Percentiles rank a stretch among this genome's conserved stretches.
phyloP scores from a whole-genome alignment of 2,888 invertebrate genomes.

The Dryomyza anilis region DNA sequence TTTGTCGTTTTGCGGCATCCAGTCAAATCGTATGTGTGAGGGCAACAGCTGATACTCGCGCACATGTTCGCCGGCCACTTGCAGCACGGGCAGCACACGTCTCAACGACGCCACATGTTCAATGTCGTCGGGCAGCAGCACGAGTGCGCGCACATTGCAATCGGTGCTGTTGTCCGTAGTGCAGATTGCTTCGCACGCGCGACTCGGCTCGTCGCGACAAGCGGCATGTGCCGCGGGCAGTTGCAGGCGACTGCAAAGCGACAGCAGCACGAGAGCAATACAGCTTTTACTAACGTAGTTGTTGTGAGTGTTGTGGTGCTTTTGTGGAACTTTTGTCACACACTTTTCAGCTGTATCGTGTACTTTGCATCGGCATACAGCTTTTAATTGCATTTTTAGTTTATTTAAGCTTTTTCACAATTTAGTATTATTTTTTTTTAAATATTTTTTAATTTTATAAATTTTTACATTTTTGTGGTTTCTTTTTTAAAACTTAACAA shows the following conservation, averaged over 20 bases:
- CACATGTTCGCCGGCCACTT: conserved; percentile 67
- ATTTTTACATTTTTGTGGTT: not conserved
- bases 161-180: conserved; percentile 28
- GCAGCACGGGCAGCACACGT: conserved; percentile 69
- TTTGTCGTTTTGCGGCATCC: conserved; percentile 71
- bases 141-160: conserved; percentile 70
- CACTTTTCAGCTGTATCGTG: too few relatives aligned
- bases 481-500: too few relatives aligned
- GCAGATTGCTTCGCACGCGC: conserved; percentile 54
- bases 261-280: not conserved
- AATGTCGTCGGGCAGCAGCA: conserved; percentile 69
- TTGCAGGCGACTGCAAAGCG: conserved; percentile 1
- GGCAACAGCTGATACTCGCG: conserved; percentile 65
- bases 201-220: conserved; percentile 50
- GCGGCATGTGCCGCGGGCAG: not conserved
- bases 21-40: conserved; percentile 66
- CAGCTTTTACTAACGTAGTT: not conserved
- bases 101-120: conserved; percentile 65
- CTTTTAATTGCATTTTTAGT: not conserved
- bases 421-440: not conserved
- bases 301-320: not conserved
- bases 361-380: too few relatives aligned
- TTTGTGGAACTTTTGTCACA: not conserved
- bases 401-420: not conserved
- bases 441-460: not conserved